Percentiles rank a stretch among this genome's conserved stretches.
Evolutionary conservation across 2,797 vertebrate species (phyloP).

Genomic region (Diceros bicornis): DNA sequence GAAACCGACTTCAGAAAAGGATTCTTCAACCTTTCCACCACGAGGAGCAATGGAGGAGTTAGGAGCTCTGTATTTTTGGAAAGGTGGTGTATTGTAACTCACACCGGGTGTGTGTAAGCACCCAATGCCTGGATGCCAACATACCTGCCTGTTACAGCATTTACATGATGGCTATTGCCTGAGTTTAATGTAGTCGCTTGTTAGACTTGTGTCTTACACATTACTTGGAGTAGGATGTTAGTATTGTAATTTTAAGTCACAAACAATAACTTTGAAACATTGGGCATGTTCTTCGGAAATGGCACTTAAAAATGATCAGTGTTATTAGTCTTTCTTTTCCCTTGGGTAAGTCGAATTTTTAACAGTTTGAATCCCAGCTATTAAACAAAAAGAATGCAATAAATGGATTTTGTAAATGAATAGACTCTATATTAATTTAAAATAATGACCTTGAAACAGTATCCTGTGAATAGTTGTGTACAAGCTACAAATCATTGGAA

Average conservation of each 20-base stretch:
- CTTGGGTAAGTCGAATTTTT: background rate
- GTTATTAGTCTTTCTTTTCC: background rate
- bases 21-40: background rate
- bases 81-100: background rate
- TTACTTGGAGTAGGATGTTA: background rate
- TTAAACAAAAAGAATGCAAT: slow-evolving; percentile 68
- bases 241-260: background rate
- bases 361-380: slow-evolving; percentile 30
- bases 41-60: background rate
- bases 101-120: background rate
- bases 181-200: background rate
- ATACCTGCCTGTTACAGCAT: no score
- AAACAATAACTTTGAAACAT: slow-evolving; percentile 28
- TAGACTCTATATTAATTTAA: background rate
- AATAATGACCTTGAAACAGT: slow-evolving; percentile 50
- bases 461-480: background rate
- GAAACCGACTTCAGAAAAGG: background rate
- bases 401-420: slow-evolving; percentile 67
- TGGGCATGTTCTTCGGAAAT: slow-evolving; percentile 7
- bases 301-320: slow-evolving; percentile 39
- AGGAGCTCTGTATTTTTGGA: background rate
- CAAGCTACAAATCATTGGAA: background rate
- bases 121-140: accelerated
- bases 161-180: background rate
- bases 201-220: background rate